Evolutionary conservation across 2,113 vertebrate species (phyloP), one percentile per base, ranked within the genome.

Genomic region (Cacatua alba): DNA sequence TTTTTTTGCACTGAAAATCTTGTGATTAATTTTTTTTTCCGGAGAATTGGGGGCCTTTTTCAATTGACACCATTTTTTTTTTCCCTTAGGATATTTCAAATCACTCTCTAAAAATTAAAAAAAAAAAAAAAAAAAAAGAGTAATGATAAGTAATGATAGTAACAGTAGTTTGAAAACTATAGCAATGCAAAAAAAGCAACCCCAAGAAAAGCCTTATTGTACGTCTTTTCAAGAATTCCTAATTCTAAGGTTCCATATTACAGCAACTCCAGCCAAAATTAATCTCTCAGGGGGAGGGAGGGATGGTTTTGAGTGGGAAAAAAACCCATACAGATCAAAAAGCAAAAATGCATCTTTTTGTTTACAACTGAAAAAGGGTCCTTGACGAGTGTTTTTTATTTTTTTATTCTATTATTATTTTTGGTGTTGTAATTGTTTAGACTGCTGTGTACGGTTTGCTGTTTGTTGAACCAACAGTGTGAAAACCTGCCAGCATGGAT

Each of bases 401-500:
- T 93, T 94, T 98, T 98, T 98, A 86, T 97, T 96, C 89, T 97
- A 91, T 97, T 97, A 98, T 98, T 97, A 97, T 98, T 98, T 98
- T 98, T 97, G 98, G 98, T 98, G 98, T 98, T 98, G 98, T 98
- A 98, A 98, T 98, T 98, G 98, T 98, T 98, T 98, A 98, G 98
- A 98, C 97, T 98, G 98, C 98, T 98, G 98, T 98, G 98, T 98
- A 98, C 95, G 98, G 98, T 98, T 98, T 98, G 98, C 98, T 98
- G 98, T 98, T 98, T 98, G 98, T 98, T 98, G 98, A 98, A 98
- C 97, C 98, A 98, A 98, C 98, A 98, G 98, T 98, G 98, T 98
- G 98, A 98, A 98, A 98, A 98, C 98, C 98, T 98, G 98, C 98
- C 98, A 98, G 98, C 98, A 98, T 98, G 98, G 98, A 98, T 98